A percentile compares a stretch with the other conserved stretches of the same genome.
Evolutionary conservation across 1,140 invertebrate genomes (phyloP).

Genomic region (Brachionus calyciflorus): DNA sequence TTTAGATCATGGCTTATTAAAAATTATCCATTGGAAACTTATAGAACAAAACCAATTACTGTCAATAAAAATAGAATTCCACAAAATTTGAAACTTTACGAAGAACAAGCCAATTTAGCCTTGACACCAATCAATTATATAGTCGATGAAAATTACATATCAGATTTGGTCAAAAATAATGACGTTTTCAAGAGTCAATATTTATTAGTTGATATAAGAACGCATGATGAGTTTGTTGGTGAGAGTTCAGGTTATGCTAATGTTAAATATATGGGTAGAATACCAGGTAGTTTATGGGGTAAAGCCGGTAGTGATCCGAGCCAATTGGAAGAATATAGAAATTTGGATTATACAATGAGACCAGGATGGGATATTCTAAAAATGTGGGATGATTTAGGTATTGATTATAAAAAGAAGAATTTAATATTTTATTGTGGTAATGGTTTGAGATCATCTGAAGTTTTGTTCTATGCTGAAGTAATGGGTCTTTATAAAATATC

Average conservation of each 20-base stretch:
- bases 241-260: background rate
- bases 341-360: slow-evolving; percentile 35
- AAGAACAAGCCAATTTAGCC: slow-evolving; percentile 6
- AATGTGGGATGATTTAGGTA: slow-evolving; percentile 38
- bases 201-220: slow-evolving; percentile 5
- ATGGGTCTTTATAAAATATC: slow-evolving; percentile 42
- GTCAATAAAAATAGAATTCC: background rate
- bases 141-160: slow-evolving; percentile 10
- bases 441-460: slow-evolving; percentile 26
- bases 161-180: slow-evolving; percentile 35
- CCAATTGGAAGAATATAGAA: slow-evolving; percentile 31
- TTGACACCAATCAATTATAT: slow-evolving; percentile 21
- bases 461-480: slow-evolving; percentile 42
- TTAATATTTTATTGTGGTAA: slow-evolving; percentile 39
- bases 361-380: slow-evolving; percentile 4
- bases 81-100: slow-evolving; percentile 1
- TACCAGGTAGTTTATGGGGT: slow-evolving; percentile 32
- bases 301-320: slow-evolving; percentile 1
- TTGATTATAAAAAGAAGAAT: slow-evolving; percentile 40
- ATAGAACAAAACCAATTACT: background rate
- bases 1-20: slow-evolving; percentile 41
- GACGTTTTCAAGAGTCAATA: slow-evolving; percentile 21
- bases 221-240: slow-evolving; percentile 18
- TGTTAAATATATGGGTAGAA: slow-evolving; percentile 18
- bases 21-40: slow-evolving; percentile 7